Percentiles rank a stretch among this genome's conserved stretches.
Conservation (phyloP, 2,888 invertebrate genomes). For the Brenthis daphne region DNA sequence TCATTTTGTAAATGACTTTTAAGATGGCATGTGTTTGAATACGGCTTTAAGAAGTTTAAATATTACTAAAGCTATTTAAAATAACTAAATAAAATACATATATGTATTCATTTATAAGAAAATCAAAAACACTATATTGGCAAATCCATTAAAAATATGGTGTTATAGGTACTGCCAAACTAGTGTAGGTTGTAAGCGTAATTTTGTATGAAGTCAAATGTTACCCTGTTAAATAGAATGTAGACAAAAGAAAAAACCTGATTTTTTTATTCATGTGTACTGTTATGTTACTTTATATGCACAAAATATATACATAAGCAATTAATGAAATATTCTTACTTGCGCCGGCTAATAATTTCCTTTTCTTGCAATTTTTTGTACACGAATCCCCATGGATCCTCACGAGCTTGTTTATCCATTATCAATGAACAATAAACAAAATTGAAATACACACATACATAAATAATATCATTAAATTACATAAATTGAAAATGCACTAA, state of each 20-base stretch:
- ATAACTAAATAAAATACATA: too few species aligned
- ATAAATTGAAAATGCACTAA: not conserved
- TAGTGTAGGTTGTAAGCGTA: not conserved
- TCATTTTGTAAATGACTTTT: conserved; percentile 4
- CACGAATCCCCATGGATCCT: conserved; percentile 71
- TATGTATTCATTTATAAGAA: too few species aligned
- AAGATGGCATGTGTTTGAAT: not conserved
- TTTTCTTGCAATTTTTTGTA: conserved; percentile 68
- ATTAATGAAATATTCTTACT: conserved; percentile 53
- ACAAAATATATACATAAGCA: conserved; percentile 1
- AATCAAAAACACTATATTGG: too few species aligned
- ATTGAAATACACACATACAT: not conserved
- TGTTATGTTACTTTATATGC: not conserved
- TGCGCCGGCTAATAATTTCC: conserved; percentile 64
- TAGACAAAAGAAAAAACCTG: not conserved
- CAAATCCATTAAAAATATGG: too few species aligned
- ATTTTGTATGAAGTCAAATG: conserved; percentile 2
- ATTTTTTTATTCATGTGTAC: not conserved
- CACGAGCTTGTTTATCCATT: conserved; percentile 53
- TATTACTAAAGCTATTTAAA: not conserved
- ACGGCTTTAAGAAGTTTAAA: not conserved
- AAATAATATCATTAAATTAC: conserved; percentile 34
- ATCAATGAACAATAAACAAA: conserved; percentile 34
- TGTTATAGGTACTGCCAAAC: not conserved
- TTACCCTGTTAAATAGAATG: conserved; percentile 5